A percentile compares a stretch with the other conserved stretches of the same genome.
Evolutionary conservation across 2,888 invertebrate species (phyloP).

Genomic region (Dynastes grantii): DNA sequence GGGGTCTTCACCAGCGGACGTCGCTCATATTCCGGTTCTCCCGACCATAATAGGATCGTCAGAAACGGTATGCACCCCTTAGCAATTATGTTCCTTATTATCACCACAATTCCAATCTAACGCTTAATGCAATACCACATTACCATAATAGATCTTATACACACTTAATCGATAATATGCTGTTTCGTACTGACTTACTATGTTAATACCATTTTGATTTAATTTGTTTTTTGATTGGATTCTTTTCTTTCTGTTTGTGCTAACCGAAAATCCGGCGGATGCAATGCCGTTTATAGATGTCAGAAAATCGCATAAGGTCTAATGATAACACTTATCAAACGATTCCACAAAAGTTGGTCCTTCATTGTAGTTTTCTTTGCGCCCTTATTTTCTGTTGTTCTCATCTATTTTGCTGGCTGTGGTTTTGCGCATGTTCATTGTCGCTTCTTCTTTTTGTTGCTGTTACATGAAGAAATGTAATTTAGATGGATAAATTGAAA

Average conservation of each 20-base stretch:
- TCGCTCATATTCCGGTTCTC: conserved; percentile 85
- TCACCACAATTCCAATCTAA: not conserved
- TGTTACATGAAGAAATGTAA: not conserved
- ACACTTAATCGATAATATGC: not conserved
- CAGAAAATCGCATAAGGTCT: conserved; percentile 38
- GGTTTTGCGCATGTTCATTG: not conserved
- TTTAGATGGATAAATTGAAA: no score
- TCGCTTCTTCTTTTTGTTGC: not conserved
- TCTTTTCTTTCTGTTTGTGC: conserved; percentile 21
- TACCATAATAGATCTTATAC: not conserved
- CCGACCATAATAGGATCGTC: conserved; percentile 80
- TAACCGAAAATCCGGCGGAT: no score
- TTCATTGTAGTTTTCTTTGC: not conserved
- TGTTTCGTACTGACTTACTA: not conserved
- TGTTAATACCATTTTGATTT: not conserved
- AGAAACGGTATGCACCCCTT: conserved; percentile 77
- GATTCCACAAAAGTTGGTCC: no score
- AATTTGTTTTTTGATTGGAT: not conserved
- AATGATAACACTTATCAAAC: no score
- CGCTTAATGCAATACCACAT: conserved; percentile 1
- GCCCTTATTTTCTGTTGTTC: not conserved
- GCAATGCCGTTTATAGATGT: conserved; percentile 13
- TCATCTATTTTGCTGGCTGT: not conserved
- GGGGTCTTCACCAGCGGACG: conserved; percentile 85
- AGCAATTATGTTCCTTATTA: not conserved